Conservation (phyloP, 1,140 invertebrate species). For the Halictus rubicundus region DNA sequence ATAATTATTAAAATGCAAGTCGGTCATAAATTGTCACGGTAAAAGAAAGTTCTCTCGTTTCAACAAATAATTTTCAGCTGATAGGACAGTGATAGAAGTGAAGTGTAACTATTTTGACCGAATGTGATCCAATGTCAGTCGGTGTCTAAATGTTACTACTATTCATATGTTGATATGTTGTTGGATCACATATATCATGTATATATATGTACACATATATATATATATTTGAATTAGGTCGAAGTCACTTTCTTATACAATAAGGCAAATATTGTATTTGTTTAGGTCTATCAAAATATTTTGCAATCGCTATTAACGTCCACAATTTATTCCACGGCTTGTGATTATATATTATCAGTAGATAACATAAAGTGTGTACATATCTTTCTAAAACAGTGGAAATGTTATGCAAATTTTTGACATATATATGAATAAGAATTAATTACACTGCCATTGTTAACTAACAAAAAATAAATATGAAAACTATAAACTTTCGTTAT, state of each 20-base stretch:
- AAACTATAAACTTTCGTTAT: not conserved
- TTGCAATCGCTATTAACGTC: not conserved
- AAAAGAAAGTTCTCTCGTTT: too few species aligned
- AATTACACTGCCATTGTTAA: not conserved
- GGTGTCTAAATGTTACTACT: too few species aligned
- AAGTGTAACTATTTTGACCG: too few species aligned
- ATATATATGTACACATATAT: too few species aligned
- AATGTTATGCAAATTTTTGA: conserved; percentile 14
- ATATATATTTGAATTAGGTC: not conserved
- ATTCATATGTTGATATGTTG: not conserved
- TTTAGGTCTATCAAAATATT: not conserved
- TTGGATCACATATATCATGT: not conserved
- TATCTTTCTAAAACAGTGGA: not conserved
- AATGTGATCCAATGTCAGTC: too few species aligned
- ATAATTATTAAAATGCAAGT: too few species aligned
- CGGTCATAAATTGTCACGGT: too few species aligned
- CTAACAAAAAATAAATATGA: conserved; percentile 17
- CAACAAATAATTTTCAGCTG: too few species aligned
- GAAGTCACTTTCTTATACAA: not conserved
- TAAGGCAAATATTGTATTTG: not conserved
- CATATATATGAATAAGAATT: conserved; percentile 8
- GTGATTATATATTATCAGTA: conserved; percentile 10
- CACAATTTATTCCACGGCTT: not conserved
- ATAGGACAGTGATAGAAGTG: too few species aligned
- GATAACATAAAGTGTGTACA: not conserved